Evolutionary conservation across 1,140 invertebrate species (phyloP).

Genomic region (Dinothrombium tinctorium): DNA sequence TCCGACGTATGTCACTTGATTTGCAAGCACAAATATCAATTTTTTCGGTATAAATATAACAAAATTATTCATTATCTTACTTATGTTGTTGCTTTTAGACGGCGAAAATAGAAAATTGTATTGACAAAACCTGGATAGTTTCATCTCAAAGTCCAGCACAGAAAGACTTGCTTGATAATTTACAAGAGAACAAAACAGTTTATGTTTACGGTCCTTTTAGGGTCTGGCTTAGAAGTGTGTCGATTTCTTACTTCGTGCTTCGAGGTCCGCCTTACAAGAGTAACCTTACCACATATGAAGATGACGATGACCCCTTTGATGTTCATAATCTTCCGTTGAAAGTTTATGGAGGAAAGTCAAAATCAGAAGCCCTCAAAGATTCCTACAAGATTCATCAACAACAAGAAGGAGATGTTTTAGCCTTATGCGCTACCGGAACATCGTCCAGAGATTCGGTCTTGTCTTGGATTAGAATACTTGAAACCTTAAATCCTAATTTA

Average conservation of each 20-base stretch:
- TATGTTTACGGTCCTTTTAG: constrained; percentile 67
- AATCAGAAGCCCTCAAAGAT: constrained; percentile 14
- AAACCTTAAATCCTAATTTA: no score
- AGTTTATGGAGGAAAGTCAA: constrained; percentile 18
- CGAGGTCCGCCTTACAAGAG: constrained; percentile 22
- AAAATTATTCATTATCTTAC: neutral
- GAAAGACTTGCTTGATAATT: constrained; percentile 39
- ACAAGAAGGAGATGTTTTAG: constrained; percentile 67
- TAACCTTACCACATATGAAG: constrained; percentile 22
- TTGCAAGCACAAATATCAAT: constrained; percentile 28
- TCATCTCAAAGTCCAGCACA: constrained; percentile 62
- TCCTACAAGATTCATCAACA: constrained; percentile 56
- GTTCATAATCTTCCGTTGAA: constrained; percentile 18
- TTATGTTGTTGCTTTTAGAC: constrained; percentile 12
- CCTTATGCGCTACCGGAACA: constrained; percentile 62
- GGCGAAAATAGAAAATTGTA: constrained; percentile 36
- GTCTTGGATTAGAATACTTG: constrained; percentile 70
- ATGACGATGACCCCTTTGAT: constrained; percentile 14
- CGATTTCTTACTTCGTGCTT: constrained; percentile 63
- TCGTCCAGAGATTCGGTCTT: constrained; percentile 48
- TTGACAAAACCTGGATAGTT: constrained; percentile 82
- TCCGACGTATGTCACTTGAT: constrained; percentile 72
- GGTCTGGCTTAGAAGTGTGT: constrained; percentile 47
- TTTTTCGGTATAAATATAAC: constrained; percentile 13
- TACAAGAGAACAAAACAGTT: constrained; percentile 39